Percentiles rank a stretch among this genome's conserved stretches.
These are phyloP conservation scores for Xylocampa areola DNA, from an alignment of 2,888 invertebrate species.

Conservation along the genomic window DNA sequence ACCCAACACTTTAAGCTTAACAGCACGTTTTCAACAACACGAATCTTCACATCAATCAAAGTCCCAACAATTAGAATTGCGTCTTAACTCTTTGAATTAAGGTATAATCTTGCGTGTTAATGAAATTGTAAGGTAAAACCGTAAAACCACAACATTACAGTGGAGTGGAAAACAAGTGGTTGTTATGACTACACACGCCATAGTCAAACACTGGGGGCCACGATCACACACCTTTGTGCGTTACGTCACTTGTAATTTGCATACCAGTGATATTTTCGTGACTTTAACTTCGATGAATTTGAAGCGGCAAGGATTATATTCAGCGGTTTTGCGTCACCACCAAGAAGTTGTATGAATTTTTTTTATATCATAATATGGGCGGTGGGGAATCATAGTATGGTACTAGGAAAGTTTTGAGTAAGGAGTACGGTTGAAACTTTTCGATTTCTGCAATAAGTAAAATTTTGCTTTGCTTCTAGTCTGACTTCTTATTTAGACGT, in stretches of 20 bases:
- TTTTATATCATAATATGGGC: too few relatives aligned
- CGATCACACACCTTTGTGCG: constrained; percentile 9
- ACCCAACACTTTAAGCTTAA: constrained; percentile 10
- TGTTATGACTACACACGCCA: constrained; percentile 30
- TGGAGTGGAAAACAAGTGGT: constrained; percentile 45
- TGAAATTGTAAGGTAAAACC: constrained; percentile 1
- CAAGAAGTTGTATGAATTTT: too few relatives aligned
- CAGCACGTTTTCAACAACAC: constrained; percentile 19
- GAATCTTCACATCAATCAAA: constrained; percentile 6
- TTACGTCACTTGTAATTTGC: neutral
- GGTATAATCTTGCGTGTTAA: constrained; percentile 17
- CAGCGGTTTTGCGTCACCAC: too few relatives aligned
- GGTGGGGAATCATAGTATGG: too few relatives aligned
- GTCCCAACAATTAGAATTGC: neutral
- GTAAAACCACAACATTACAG: constrained; percentile 25
- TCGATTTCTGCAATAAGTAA: too few relatives aligned
- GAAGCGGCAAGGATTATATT: too few relatives aligned
- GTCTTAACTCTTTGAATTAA: neutral
- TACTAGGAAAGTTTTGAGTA: too few relatives aligned
- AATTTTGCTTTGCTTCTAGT: too few relatives aligned
- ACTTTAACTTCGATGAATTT: neutral
- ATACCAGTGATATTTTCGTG: neutral
- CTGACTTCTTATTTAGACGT: too few relatives aligned
- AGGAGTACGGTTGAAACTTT: too few relatives aligned
- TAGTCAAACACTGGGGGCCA: constrained; percentile 17